These are phyloP conservation scores for Antheraea assamensis DNA, from an alignment of 2,888 invertebrate species.

Conservation along the genomic window DNA sequence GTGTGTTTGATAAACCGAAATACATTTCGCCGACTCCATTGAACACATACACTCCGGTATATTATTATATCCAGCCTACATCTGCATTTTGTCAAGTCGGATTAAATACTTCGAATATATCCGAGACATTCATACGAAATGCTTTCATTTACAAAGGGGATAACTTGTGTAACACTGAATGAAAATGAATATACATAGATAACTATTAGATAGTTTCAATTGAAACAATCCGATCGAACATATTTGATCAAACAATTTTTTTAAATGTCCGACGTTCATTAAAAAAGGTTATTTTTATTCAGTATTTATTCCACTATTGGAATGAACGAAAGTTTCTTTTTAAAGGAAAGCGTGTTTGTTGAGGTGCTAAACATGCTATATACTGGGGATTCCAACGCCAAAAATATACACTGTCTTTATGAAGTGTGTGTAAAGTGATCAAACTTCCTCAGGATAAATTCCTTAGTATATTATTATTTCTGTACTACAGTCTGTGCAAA, in stretches of 20 bases:
- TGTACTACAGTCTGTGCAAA: no score
- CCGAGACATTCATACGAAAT: conserved; percentile 29
- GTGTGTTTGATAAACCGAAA: conserved; percentile 20
- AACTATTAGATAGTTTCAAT: not conserved
- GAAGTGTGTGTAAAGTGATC: no score
- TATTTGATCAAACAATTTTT: not conserved
- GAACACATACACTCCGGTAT: conserved; percentile 37
- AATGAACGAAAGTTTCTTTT: no score
- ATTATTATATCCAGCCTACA: conserved; percentile 40
- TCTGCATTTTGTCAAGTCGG: conserved; percentile 37
- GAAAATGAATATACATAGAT: not conserved
- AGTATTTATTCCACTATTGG: no score
- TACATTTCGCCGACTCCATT: conserved; percentile 38
- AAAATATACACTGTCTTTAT: no score
- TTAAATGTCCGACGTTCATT: not conserved
- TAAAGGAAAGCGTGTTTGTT: no score
- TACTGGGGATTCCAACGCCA: no score
- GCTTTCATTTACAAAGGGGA: conserved; percentile 12
- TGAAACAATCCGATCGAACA: not conserved
- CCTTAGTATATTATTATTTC: no score
- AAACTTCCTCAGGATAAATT: no score
- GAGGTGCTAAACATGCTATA: no score
- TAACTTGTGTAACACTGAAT: not conserved
- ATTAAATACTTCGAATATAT: conserved; percentile 35
- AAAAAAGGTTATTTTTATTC: no score